These are phyloP conservation scores for Montifringilla adamsi DNA, from an alignment of 2,113 vertebrate genomes.

Conservation along the genomic window DNA sequence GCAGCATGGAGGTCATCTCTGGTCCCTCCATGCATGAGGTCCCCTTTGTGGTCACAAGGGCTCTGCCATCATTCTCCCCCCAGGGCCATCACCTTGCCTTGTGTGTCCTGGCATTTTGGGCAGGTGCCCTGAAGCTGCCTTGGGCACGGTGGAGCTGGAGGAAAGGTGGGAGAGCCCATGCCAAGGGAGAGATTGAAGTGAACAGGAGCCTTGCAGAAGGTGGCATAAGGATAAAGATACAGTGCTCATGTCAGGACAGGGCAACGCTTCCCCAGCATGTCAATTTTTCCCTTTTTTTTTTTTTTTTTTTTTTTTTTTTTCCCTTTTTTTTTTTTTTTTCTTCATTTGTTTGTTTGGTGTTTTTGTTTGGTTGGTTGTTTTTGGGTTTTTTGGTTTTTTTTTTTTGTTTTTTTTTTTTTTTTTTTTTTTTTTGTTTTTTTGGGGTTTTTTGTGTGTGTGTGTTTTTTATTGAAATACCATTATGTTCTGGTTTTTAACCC, in stretches of 20 bases:
- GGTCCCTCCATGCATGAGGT: rapidly evolving
- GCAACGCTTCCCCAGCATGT: not conserved
- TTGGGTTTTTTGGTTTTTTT: too few species aligned
- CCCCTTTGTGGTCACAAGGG: not conserved
- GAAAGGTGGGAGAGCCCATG: not conserved
- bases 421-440: too few species aligned
- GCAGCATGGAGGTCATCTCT: not conserved
- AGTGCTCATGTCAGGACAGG: not conserved
- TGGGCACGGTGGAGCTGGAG: not conserved
- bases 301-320: too few species aligned
- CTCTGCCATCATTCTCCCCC: not conserved
- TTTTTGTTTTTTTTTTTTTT: too few species aligned
- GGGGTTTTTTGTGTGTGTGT: not conserved
- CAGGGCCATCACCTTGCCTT: rapidly evolving
- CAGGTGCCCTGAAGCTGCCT: not conserved
- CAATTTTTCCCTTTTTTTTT: not conserved
- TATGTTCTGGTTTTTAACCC: not conserved
- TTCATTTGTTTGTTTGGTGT: too few species aligned
- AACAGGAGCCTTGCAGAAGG: not conserved
- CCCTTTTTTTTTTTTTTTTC: too few species aligned
- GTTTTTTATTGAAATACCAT: not conserved
- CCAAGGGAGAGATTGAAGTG: too few species aligned
- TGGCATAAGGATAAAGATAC: rapidly evolving
- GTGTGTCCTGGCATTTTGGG: rapidly evolving
- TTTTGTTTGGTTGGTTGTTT: too few species aligned